These are phyloP conservation scores for Fistularia tabacaria DNA, from an alignment of 2,797 vertebrate genomes.

Conservation along the genomic window DNA sequence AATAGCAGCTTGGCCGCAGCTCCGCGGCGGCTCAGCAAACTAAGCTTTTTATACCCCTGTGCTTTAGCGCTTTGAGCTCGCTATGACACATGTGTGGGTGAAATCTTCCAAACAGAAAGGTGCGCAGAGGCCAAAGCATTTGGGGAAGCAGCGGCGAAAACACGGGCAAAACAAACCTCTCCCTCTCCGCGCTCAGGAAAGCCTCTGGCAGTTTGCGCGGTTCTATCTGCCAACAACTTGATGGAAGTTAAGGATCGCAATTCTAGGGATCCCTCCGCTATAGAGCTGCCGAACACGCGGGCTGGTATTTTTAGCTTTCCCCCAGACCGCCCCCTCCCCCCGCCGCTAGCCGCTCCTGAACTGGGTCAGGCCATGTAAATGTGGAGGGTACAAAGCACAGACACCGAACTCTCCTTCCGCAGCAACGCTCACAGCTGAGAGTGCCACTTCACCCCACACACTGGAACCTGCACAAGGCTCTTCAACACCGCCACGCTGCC, in stretches of 20 bases:
- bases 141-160: slow-evolving; percentile 12
- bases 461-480: slow-evolving; percentile 46
- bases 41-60: too few relatives aligned
- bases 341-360: slow-evolving; percentile 65
- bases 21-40: slow-evolving; percentile 8
- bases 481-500: slow-evolving; percentile 49
- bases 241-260: slow-evolving; percentile 69
- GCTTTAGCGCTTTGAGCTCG: slow-evolving; percentile 21
- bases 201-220: slow-evolving; percentile 69
- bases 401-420: slow-evolving; percentile 61
- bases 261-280: slow-evolving; percentile 81
- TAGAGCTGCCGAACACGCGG: slow-evolving; percentile 66
- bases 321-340: slow-evolving; percentile 67
- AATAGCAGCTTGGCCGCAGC: slow-evolving; percentile 11
- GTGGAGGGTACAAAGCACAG: slow-evolving; percentile 73
- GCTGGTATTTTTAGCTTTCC: slow-evolving; percentile 78
- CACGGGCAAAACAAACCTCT: slow-evolving; percentile 35
- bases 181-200: slow-evolving; percentile 66
- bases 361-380: slow-evolving; percentile 77
- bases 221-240: slow-evolving; percentile 65
- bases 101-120: slow-evolving; percentile 6
- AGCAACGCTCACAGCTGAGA: slow-evolving; percentile 45
- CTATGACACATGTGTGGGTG: slow-evolving; percentile 21
- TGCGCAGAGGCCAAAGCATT: too few relatives aligned
- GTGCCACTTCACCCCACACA: slow-evolving; percentile 61